Evolutionary conservation across 2,113 vertebrate species (phyloP).

Genomic region (Microcebus murinus): DNA sequence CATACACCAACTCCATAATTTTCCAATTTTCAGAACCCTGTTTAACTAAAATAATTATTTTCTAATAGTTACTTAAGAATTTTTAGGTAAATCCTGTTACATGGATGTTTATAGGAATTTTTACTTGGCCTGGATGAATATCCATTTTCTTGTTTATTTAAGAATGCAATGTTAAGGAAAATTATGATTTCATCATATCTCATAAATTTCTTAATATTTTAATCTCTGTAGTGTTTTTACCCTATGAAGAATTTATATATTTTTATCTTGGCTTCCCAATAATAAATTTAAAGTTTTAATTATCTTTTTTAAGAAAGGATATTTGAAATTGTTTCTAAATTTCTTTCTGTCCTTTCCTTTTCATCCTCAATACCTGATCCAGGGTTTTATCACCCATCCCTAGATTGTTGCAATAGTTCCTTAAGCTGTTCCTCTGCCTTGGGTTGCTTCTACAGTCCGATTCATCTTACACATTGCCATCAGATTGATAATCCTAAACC

Average conservation of each 20-base stretch:
- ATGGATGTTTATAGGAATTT: not conserved
- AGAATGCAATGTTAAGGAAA: conserved; percentile 53
- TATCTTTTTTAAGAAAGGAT: not conserved
- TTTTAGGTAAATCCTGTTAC: not conserved
- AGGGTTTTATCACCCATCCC: not conserved
- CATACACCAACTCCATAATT: not conserved
- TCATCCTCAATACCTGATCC: not conserved
- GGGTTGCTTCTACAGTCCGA: not conserved
- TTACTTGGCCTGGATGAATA: not conserved
- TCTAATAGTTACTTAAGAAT: not conserved
- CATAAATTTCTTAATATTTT: conserved; percentile 50
- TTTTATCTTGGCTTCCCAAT: conserved; percentile 21
- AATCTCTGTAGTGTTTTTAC: not conserved
- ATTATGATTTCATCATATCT: conserved; percentile 19
- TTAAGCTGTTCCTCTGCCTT: not conserved
- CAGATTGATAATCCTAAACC: not conserved
- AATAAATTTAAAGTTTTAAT: not conserved
- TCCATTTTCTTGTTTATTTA: conserved; percentile 38
- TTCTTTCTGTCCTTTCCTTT: not conserved
- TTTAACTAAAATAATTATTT: conserved; percentile 28
- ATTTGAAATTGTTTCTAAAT: not conserved
- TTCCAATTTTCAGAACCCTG: not conserved
- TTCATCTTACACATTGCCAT: not conserved
- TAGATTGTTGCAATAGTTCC: not conserved
- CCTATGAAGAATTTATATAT: not conserved